A percentile compares a stretch with the other conserved stretches of the same genome.
These are phyloP conservation scores for Sepioteuthis lessoniana DNA, from an alignment of 2,888 invertebrate genomes.

Conservation along the genomic window DNA sequence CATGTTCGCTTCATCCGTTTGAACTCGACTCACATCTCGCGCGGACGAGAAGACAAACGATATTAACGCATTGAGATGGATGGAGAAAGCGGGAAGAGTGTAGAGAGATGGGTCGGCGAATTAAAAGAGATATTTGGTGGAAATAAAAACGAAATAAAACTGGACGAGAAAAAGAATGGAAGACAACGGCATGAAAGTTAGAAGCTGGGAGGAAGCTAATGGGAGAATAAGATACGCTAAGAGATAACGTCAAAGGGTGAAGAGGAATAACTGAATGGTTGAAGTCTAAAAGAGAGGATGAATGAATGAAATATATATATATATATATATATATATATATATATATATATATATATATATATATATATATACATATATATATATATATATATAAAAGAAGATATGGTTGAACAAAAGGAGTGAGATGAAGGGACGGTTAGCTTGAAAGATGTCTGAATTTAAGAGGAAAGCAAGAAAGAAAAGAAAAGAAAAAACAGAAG, in stretches of 20 bases:
- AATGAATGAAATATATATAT: too few species aligned
- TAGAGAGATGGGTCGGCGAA: not conserved
- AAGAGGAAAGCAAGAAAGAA: too few species aligned
- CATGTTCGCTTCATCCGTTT: conserved; percentile 18
- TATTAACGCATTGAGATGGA: not conserved
- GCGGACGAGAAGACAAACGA: not conserved
- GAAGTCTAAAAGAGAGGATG: not conserved
- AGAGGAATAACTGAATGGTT: not conserved
- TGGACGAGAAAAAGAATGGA: not conserved
- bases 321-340: too few species aligned
- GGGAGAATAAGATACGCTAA: not conserved
- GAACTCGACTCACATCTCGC: conserved; percentile 9
- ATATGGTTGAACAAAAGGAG: too few species aligned
- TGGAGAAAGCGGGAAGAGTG: not conserved
- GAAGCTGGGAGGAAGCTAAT: not conserved
- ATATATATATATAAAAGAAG: too few species aligned
- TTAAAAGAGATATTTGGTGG: not conserved
- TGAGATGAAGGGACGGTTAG: too few species aligned
- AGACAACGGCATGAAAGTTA: not conserved
- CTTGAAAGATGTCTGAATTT: too few species aligned
- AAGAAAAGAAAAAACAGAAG: too few species aligned
- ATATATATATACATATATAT: too few species aligned
- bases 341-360: too few species aligned
- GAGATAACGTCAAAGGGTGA: not conserved
- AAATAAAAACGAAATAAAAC: not conserved